Percentiles rank a stretch among this genome's conserved stretches.
phyloP scores from a whole-genome alignment of 1,140 invertebrate genomes.

The Harpegnathos saltator region DNA sequence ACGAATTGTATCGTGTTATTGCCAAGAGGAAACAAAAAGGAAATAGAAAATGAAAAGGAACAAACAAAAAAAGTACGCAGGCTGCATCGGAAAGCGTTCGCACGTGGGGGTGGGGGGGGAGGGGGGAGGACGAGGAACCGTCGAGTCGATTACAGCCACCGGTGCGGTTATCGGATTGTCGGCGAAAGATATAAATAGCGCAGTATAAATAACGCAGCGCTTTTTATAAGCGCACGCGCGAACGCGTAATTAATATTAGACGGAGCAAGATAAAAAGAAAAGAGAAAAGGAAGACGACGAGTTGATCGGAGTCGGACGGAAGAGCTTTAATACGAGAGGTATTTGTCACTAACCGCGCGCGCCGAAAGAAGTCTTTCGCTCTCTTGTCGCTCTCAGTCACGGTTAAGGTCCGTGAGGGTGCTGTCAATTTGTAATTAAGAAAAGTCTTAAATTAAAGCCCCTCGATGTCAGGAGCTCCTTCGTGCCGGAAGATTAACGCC shows the following conservation, averaged over 20 bases:
- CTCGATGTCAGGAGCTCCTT: slow-evolving; percentile 31
- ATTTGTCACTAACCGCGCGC: slow-evolving; percentile 17
- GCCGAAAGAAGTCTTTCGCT: neutral
- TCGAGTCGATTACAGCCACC: no score
- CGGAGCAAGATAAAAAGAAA: no score
- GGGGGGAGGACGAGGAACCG: no score
- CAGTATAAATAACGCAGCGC: neutral
- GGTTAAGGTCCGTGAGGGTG: neutral
- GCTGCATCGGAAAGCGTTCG: neutral
- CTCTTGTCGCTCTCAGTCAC: no score
- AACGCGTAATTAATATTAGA: neutral
- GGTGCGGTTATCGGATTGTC: no score
- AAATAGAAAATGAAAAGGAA: no score
- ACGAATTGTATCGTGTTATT: neutral
- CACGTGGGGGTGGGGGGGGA: no score
- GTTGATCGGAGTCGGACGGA: neutral
- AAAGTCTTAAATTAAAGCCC: slow-evolving; percentile 43
- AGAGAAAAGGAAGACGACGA: no score
- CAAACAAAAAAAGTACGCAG: slow-evolving; percentile 3
- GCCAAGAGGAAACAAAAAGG: no score
- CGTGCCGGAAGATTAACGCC: slow-evolving; percentile 55
- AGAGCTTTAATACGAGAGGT: neutral
- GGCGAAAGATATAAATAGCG: neutral
- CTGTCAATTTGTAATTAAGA: slow-evolving; percentile 56
- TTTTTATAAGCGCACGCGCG: no score